Evolutionary conservation across 2,797 vertebrate genomes (phyloP), one percentile per base, ranked within the genome.

Genomic region (Eulemur albifrons): DNA sequence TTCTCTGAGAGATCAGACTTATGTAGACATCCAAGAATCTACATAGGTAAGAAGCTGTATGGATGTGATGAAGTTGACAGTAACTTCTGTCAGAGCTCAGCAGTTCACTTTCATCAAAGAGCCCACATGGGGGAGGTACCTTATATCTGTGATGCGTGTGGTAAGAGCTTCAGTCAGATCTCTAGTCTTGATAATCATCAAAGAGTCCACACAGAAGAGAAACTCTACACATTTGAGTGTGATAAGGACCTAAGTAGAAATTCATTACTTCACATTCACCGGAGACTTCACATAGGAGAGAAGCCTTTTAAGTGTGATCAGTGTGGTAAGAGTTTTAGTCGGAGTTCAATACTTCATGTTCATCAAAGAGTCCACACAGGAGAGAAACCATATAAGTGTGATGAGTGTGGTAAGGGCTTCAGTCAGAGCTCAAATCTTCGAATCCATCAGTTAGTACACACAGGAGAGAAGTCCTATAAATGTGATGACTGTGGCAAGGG

Each of bases 31-130:
- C 97, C 96, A 95, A 96, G 93, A 96, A 97, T 96, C 38, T 97
- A 97, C 59, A 91, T 91, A 1, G 97, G 94, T 38, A 97, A 96
- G 88, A 93, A 96, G n/a, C 92, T 96, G 5, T 98, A 96, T 76
- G 95, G 91, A 77, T 97, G 95, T 95, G 96, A 95, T 43, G 93
- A 98, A 45, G 96, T 94, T 50, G 92, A 92, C 25, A 95, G 89
- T 75, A 97, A 97, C 76, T 97, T 98, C 35, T 92, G 95, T 43
- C 97, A 96, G 90, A 98, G 92, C 88, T 95, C 91, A 65, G 92
- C 96, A 90, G 69, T 97, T 95, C 96, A 96, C 23, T 97, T 96
- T n/a, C 96, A 97, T 83, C 96, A 97, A 59, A 89, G 80, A 87
- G 95, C 88, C 3, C 93, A 94, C 65, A 96, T 82, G 10, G 97